Percentiles rank a stretch among this genome's conserved stretches.
phyloP scores from a whole-genome alignment of 1,140 invertebrate genomes.

The Notospermus geniculatus region DNA sequence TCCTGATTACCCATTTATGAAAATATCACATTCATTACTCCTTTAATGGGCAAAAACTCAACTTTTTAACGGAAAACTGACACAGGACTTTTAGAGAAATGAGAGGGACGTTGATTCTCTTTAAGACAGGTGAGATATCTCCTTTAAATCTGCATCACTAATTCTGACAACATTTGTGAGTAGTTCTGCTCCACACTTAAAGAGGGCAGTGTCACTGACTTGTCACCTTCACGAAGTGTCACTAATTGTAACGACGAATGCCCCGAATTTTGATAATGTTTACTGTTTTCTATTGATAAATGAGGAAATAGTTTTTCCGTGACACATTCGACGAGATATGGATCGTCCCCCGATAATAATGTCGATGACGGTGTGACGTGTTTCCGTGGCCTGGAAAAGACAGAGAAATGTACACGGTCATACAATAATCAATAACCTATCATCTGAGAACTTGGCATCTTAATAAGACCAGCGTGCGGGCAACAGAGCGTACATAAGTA shows the following conservation, averaged over 20 bases:
- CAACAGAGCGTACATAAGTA: no score
- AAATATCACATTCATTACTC: no score
- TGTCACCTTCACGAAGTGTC: slow-evolving; percentile 55
- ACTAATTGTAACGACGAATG: slow-evolving; percentile 49
- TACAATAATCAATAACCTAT: no score
- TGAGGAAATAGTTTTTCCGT: slow-evolving; percentile 57
- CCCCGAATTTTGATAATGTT: slow-evolving; percentile 19
- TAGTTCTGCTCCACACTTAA: slow-evolving; percentile 59
- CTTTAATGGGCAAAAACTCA: no score
- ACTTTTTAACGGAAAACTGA: no score
- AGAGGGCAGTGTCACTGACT: slow-evolving; percentile 55
- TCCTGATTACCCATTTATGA: no score
- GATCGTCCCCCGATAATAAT: slow-evolving; percentile 56
- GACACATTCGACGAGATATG: slow-evolving; percentile 57
- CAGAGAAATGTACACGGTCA: no score
- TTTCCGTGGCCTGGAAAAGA: slow-evolving; percentile 25
- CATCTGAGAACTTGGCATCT: no score
- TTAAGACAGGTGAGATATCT: slow-evolving; percentile 20
- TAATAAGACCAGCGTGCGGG: no score
- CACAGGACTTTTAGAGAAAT: no score
- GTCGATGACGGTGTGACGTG: slow-evolving; percentile 23
- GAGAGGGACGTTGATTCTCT: no score
- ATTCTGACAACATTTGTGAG: slow-evolving; percentile 58
- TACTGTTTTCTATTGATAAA: slow-evolving; percentile 42
- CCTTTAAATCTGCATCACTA: slow-evolving; percentile 53